These are phyloP conservation scores for Anaspis maculata DNA, from an alignment of 2,888 invertebrate species.

Conservation along the genomic window DNA sequence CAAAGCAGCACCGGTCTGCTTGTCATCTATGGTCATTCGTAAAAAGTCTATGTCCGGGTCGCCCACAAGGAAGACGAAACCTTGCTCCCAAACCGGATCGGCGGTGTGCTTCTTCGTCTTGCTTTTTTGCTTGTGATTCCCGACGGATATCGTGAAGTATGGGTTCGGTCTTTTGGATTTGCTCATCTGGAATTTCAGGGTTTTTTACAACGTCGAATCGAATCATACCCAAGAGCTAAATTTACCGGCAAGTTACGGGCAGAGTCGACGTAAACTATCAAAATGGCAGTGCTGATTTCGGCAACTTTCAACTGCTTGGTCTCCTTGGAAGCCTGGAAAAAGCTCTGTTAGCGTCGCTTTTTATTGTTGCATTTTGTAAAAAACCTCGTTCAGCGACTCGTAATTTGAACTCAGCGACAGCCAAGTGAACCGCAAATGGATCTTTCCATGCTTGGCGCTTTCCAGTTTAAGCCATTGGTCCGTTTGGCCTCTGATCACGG, in stretches of 20 bases:
- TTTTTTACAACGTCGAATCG: too few relatives aligned
- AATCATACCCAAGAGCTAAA: too few relatives aligned
- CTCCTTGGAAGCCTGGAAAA: conserved; percentile 58
- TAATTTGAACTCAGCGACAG: conserved; percentile 64
- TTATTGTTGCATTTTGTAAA: neutral
- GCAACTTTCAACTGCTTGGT: conserved; percentile 62
- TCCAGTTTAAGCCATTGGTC: conserved; percentile 62
- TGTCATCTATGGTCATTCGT: conserved; percentile 72
- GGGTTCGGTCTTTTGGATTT: conserved; percentile 71
- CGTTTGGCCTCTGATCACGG: conserved; percentile 24
- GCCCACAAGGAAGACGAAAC: conserved; percentile 80
- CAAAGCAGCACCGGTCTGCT: conserved; percentile 62
- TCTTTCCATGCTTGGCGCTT: conserved; percentile 84
- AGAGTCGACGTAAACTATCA: conserved; percentile 83
- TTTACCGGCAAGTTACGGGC: conserved; percentile 77
- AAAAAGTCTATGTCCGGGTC: conserved; percentile 82
- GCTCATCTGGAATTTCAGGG: conserved; percentile 46
- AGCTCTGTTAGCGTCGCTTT: conserved; percentile 1
- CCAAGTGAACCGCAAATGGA: conserved; percentile 85
- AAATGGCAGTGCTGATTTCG: conserved; percentile 62
- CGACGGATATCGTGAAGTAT: conserved; percentile 66
- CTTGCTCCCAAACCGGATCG: conserved; percentile 88
- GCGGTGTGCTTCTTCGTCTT: conserved; percentile 67
- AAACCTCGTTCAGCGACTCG: conserved; percentile 59
- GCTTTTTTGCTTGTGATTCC: conserved; percentile 62